Conservation (phyloP, 2,888 invertebrate species). For the Noctua fimbriata region DNA sequence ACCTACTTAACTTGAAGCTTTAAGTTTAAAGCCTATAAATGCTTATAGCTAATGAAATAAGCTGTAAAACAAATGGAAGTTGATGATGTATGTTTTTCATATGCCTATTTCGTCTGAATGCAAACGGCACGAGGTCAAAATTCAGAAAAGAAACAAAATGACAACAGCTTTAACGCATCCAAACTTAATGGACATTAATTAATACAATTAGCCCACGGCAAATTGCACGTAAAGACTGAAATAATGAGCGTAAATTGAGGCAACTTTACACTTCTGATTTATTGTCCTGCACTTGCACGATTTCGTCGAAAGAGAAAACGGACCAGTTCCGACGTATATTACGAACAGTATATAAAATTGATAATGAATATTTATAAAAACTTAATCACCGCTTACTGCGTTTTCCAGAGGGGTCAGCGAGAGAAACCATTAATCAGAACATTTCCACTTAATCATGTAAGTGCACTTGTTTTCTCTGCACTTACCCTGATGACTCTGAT, state of each 20-base stretch:
- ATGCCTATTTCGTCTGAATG: slow-evolving; percentile 59
- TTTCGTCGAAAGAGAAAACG: slow-evolving; percentile 90
- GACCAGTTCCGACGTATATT: slow-evolving; percentile 87
- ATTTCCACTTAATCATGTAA: slow-evolving; percentile 86
- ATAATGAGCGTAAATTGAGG: slow-evolving; percentile 90
- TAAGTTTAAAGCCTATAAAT: slow-evolving; percentile 20
- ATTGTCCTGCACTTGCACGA: slow-evolving; percentile 88
- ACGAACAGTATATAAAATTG: slow-evolving; percentile 87
- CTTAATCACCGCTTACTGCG: slow-evolving; percentile 84
- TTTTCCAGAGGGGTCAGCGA: slow-evolving; percentile 83
- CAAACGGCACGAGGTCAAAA: slow-evolving; percentile 74
- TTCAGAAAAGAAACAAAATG: slow-evolving; percentile 78
- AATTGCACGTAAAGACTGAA: slow-evolving; percentile 88
- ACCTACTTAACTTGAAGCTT: neutral
- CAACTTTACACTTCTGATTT: slow-evolving; percentile 90
- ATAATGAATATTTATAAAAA: slow-evolving; percentile 90
- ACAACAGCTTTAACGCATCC: slow-evolving; percentile 83
- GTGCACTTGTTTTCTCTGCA: slow-evolving; percentile 75
- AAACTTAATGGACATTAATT: slow-evolving; percentile 88
- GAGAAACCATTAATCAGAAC: slow-evolving; percentile 87
- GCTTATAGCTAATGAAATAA: slow-evolving; percentile 1
- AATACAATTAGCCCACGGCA: slow-evolving; percentile 89
- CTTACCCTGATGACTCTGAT: slow-evolving; percentile 74
- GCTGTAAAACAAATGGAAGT: slow-evolving; percentile 26
- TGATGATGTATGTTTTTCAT: slow-evolving; percentile 43